phyloP scores from a whole-genome alignment of 2,888 invertebrate species.

The Morpho helenor region DNA sequence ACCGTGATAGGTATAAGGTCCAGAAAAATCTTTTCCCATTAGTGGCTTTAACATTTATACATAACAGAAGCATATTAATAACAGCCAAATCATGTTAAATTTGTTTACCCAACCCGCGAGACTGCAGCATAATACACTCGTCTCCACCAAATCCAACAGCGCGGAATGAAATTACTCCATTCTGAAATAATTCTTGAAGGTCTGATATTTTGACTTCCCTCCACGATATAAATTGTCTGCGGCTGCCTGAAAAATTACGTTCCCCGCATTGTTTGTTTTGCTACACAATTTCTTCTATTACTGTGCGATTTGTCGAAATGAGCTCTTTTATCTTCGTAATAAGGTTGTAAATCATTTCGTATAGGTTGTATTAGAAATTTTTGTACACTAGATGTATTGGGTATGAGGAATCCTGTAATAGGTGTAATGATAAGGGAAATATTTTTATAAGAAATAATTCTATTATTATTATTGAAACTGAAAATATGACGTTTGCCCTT shows the following conservation, averaged over 20 bases:
- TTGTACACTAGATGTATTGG: slow-evolving; percentile 19
- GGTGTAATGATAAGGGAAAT: not conserved
- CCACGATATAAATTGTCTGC: slow-evolving; percentile 47
- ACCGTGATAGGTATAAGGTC: no score
- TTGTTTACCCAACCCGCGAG: slow-evolving; percentile 4
- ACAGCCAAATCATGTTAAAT: not conserved
- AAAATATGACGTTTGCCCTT: no score
- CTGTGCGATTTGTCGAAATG: slow-evolving; percentile 3
- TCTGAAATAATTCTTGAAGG: slow-evolving; percentile 25
- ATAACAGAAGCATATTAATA: no score
- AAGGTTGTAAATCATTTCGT: slow-evolving; percentile 8
- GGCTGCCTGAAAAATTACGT: slow-evolving; percentile 53
- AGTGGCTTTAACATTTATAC: no score
- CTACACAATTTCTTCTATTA: slow-evolving; percentile 23
- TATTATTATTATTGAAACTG: no score
- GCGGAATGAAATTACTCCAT: slow-evolving; percentile 24
- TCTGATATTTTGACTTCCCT: slow-evolving; percentile 35
- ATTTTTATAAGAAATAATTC: no score
- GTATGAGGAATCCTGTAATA: slow-evolving; percentile 5
- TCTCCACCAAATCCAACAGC: slow-evolving; percentile 13
- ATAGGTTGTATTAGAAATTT: slow-evolving; percentile 17
- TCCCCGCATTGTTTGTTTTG: slow-evolving; percentile 43
- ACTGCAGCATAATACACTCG: slow-evolving; percentile 15
- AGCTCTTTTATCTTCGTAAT: slow-evolving; percentile 3
- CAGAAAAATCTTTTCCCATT: no score